phyloP scores from a whole-genome alignment of 1,140 invertebrate genomes.

The Aphaenogaster rudis region DNA sequence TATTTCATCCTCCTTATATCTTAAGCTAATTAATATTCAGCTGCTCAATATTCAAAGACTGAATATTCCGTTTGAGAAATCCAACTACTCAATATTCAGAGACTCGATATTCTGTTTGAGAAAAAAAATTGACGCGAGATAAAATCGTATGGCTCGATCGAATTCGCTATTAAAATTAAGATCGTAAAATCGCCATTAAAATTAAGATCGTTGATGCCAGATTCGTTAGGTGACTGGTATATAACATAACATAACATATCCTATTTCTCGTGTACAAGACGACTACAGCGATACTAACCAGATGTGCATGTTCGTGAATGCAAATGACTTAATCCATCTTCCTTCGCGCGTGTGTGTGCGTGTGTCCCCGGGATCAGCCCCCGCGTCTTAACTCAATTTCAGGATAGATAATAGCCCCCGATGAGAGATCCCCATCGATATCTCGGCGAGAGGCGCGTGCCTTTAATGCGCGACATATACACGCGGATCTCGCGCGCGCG shows the following conservation, averaged over 20 bases:
- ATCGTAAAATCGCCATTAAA: background rate
- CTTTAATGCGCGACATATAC: slow-evolving; percentile 11
- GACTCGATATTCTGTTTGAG: background rate
- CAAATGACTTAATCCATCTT: slow-evolving; percentile 62
- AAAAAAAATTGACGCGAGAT: background rate
- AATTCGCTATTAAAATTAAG: background rate
- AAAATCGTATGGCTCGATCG: background rate
- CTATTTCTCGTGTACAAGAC: slow-evolving; percentile 41
- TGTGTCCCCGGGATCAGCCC: slow-evolving; percentile 13
- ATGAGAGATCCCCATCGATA: slow-evolving; percentile 39
- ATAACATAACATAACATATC: slow-evolving; percentile 19
- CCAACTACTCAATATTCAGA: background rate
- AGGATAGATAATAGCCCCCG: slow-evolving; percentile 45
- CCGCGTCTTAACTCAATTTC: slow-evolving; percentile 49
- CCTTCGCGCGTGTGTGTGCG: background rate
- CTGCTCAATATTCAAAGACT: background rate
- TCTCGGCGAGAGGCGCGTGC: background rate
- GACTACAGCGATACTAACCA: slow-evolving; percentile 24
- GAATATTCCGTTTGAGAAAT: no score
- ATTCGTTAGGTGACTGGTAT: background rate
- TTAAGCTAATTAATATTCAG: background rate
- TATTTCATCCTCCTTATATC: background rate
- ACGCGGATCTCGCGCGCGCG: background rate
- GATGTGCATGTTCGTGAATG: slow-evolving; percentile 54
- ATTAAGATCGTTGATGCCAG: background rate